Conservation (phyloP, 1,140 invertebrate genomes). For the Parapsyche elsis region DNA sequence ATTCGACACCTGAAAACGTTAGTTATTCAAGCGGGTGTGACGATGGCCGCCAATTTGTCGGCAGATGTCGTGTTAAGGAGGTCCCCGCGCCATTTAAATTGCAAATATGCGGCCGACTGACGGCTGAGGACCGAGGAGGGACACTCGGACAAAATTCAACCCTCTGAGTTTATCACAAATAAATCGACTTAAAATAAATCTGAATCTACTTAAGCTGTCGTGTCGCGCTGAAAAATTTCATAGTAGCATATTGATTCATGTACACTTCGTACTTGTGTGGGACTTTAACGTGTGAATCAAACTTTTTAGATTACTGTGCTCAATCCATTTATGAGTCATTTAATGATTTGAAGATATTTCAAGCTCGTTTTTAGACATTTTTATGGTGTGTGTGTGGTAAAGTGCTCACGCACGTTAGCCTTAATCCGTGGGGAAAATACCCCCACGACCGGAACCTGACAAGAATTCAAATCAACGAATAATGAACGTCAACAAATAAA, state of each 20-base stretch:
- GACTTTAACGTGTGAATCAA: too few species aligned
- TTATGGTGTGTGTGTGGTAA: not conserved
- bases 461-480: constrained; percentile 65
- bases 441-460: constrained; percentile 41
- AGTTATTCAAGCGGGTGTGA: constrained; percentile 60
- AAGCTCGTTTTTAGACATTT: too few species aligned
- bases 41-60: constrained; percentile 67
- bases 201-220: not conserved
- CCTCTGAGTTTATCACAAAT: not conserved
- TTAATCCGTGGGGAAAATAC: not conserved
- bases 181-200: not conserved
- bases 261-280: too few species aligned
- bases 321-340: not conserved
- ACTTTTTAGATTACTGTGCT: not conserved
- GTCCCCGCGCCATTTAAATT: constrained; percentile 69
- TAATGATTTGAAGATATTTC: not conserved
- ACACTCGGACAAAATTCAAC: constrained; percentile 6
- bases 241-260: not conserved
- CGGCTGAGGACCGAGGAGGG: constrained; percentile 41
- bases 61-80: constrained; percentile 70
- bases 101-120: constrained; percentile 65
- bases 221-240: not conserved
- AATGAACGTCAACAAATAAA: constrained; percentile 70
- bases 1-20: constrained; percentile 61
- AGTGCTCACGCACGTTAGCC: too few species aligned